Evolutionary conservation across 2,888 invertebrate species (phyloP), one percentile per base, ranked within the genome.

Genomic region (Diarsia brunnea): DNA sequence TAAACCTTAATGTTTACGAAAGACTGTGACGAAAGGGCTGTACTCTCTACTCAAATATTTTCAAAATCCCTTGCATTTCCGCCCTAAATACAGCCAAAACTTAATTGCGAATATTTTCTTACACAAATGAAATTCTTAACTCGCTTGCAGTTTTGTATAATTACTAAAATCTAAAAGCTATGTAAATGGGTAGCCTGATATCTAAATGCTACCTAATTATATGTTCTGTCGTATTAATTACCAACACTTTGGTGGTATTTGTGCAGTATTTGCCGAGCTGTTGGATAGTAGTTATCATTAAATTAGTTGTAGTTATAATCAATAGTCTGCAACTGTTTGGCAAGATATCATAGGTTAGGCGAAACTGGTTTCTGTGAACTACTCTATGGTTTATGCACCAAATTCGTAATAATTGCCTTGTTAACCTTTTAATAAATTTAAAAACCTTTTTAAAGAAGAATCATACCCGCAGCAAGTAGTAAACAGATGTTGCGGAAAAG

Each of bases 171-270:
- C 69, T 78, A 45, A 83, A 74, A 51, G 80, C 73, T 75, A 78
- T 77, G 69, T 55, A 75, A 84, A 84, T 69, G 43, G 43, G n/a
- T 24, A 73, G 71, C 61, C 49, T 75, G 69, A 84, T 84, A 84
- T 78, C 74, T 78, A 83, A 84, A 83, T 78, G 84, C 73, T 80
- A 80, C 60, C 66, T 80, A 84, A 87, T 87, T 86, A 86, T 83
- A 81, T 75, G 80, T 58, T 79, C 68, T 70, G 68, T 76, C 63
- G 76, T 84, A 86, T 84, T 84, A 86, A 84, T 85, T 85, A 85
- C 63, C 63, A 67, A 81, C 85, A 78, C 85, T 78, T 81, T 72
- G 74, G 75, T 78, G 70, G 78, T 78, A 76, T 75, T 87, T 78
- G 73, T 74, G 53, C 78, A 78, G 47, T 73, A 77, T 85, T 87